Evolutionary conservation across 1,140 invertebrate species (phyloP).

Genomic region (Oedothorax gibbosus): DNA sequence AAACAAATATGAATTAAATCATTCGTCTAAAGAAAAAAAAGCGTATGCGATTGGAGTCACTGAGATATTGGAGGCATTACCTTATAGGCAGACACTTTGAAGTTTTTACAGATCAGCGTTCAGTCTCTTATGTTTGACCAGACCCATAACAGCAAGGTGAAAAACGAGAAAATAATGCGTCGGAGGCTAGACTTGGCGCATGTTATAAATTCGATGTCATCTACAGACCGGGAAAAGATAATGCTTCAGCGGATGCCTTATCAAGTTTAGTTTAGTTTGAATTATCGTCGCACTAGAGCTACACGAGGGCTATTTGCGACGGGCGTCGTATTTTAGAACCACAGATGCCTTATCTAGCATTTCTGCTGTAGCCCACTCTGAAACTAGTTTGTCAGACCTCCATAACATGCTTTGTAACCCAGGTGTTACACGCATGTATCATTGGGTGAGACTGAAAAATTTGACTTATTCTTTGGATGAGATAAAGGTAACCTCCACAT

Average conservation of each 20-base stretch:
- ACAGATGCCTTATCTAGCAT: slow-evolving; percentile 27
- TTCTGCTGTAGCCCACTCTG: neutral
- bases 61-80: slow-evolving; percentile 60
- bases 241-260: slow-evolving; percentile 1
- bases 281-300: too few species aligned
- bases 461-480: slow-evolving; percentile 62
- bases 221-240: neutral
- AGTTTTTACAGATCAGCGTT: slow-evolving; percentile 63
- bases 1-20: slow-evolving; percentile 24
- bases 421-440: slow-evolving; percentile 62
- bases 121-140: slow-evolving; percentile 63
- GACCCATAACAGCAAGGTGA: slow-evolving; percentile 62
- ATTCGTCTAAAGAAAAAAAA: slow-evolving; percentile 62
- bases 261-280: too few species aligned
- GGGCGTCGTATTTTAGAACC: too few species aligned
- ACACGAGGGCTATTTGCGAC: too few species aligned
- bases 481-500: neutral
- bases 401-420: slow-evolving; percentile 64
- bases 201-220: slow-evolving; percentile 31
- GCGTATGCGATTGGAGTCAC: slow-evolving; percentile 58
- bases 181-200: slow-evolving; percentile 9
- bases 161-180: slow-evolving; percentile 62
- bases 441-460: slow-evolving; percentile 62
- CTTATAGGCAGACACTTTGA: slow-evolving; percentile 62
- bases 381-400: slow-evolving; percentile 14